phyloP scores from a whole-genome alignment of 1,140 invertebrate genomes.

The Drosophila simulans region DNA sequence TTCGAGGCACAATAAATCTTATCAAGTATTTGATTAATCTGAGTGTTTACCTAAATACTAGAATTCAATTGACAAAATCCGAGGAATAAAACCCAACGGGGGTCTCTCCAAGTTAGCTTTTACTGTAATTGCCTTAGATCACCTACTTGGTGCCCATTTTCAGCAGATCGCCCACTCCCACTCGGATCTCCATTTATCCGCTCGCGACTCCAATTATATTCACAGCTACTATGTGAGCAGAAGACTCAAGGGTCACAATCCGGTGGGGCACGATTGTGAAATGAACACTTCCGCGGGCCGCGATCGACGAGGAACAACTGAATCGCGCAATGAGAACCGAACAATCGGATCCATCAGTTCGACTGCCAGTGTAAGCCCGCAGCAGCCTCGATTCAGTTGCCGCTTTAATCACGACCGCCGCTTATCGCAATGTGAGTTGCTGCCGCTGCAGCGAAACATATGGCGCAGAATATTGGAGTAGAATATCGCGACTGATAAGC shows the following conservation, averaged over 20 bases:
- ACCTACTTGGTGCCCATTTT: conserved; percentile 68
- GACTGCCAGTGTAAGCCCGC: conserved; percentile 13
- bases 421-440: conserved; percentile 51
- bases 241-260: not conserved
- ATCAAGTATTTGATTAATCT: conserved; percentile 2
- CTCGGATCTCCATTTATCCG: conserved; percentile 46
- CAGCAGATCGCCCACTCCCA: conserved; percentile 60
- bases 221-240: not conserved
- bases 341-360: conserved; percentile 38
- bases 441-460: conserved; percentile 24
- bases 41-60: no score
- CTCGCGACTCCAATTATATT: not conserved
- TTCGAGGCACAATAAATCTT: conserved; percentile 10
- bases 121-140: not conserved
- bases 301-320: conserved; percentile 64
- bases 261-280: not conserved
- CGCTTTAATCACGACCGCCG: conserved; percentile 59
- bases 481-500: conserved; percentile 35
- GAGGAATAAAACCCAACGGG: not conserved
- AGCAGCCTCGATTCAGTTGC: conserved; percentile 57
- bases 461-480: conserved; percentile 4
- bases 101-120: not conserved
- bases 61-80: not conserved
- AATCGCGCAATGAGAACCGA: conserved; percentile 29
- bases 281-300: conserved; percentile 47